Evolutionary conservation across 2,888 invertebrate genomes (phyloP), one percentile per base, ranked within the genome.

Genomic region (Megastigmus dorsalis): DNA sequence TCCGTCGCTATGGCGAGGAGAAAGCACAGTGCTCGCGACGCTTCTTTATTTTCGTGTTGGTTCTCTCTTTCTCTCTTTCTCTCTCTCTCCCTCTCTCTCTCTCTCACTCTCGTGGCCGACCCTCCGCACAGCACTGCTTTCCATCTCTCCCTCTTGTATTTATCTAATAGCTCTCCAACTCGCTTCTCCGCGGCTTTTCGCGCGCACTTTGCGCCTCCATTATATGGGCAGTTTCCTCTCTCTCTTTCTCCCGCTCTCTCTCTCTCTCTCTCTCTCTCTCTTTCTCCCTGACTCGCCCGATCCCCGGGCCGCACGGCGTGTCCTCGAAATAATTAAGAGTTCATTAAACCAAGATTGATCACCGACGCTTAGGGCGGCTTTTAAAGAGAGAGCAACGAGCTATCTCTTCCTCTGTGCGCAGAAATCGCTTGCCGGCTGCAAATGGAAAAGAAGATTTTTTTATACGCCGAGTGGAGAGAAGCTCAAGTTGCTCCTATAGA

Each of bases 311-410:
- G 18, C 43, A n/a, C 75, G 33, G 57, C 62, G 77, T 83, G 82
- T 87, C 86, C 84, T 85, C 86, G 82, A 87, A 86, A 87, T 87
- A 87, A 87, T 87, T 86, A 87, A 86, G 85, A 86, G 86, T 87
- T 86, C 86, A 86, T 86, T 86, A 86, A 85, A 84, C 80, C 80
- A 83, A 85, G 86, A 87, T 86, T 86, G 86, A 87, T 87, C 80
- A 85, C 84, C 67, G 38, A 33, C 43, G 63, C 63, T 68, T 74
- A 69, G 50, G 50, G 48, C 28, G 83, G 80, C 80, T 76, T 80
- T 77, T 79, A 75, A 75, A 45, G 63, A 52, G 63, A 52, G 50
- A 63, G 36, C n/a, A 20, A 41, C n/a, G 41, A 72, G 23, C 36
- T 43, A 36, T 30, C 18, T 41, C 71, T 78, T 28, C 18, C 45